phyloP scores from a whole-genome alignment of 64 coral and sea anemone species.

The Stylophora pistillata region DNA sequence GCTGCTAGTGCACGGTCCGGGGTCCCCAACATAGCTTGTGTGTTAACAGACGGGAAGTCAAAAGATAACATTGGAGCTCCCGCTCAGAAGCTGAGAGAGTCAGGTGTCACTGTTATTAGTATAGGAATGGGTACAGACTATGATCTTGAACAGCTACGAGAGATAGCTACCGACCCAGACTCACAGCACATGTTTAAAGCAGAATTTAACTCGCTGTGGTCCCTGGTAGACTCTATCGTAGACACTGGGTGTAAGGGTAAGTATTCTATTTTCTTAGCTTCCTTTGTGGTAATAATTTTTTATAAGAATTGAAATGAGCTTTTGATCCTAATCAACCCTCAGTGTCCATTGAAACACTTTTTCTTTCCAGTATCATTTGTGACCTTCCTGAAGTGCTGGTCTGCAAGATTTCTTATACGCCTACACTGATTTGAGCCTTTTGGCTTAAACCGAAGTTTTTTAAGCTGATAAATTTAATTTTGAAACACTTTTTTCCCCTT shows the following conservation, averaged over 20 bases:
- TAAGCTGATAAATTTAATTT: no score
- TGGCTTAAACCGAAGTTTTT: no score
- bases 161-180: conserved; percentile 69
- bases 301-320: no score
- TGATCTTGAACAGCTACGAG: conserved; percentile 50
- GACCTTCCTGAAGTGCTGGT: no score
- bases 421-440: no score
- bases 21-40: conserved; percentile 37
- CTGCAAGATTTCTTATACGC: no score
- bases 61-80: conserved; percentile 15
- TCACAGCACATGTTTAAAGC: conserved; percentile 22
- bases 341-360: no score
- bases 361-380: no score
- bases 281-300: not conserved
- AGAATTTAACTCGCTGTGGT: conserved; percentile 30
- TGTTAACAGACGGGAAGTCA: conserved; percentile 70
- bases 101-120: conserved; percentile 26
- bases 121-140: conserved; percentile 61
- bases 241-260: conserved; percentile 31
- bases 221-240: conserved; percentile 9
- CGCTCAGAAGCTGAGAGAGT: conserved; percentile 35
- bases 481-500: no score
- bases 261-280: not conserved
- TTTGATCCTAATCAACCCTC: no score
- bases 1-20: conserved; percentile 7